Percentiles rank a stretch among this genome's conserved stretches.
Conservation (phyloP, 2,888 invertebrate genomes). For the Pachymerium ferrugineum region DNA sequence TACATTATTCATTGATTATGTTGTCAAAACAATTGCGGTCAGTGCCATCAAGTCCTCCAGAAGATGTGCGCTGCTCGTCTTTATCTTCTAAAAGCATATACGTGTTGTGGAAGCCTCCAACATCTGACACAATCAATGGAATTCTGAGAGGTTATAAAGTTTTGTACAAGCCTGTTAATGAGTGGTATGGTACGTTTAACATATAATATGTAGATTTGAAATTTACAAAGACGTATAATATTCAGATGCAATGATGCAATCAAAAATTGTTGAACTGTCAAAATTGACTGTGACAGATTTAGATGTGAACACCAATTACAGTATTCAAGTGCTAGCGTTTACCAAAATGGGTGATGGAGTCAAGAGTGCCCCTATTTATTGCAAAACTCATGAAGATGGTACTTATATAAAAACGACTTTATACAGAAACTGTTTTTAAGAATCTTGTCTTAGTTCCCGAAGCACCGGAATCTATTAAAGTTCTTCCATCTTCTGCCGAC, state of each 20-base stretch:
- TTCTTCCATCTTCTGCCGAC: conserved; percentile 70
- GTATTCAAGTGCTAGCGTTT: conserved; percentile 74
- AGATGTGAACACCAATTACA: conserved; percentile 80
- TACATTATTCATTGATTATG: background rate
- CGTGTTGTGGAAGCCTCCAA: conserved; percentile 7
- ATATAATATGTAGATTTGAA: background rate
- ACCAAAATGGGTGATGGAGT: conserved; percentile 80
- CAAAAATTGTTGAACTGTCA: background rate
- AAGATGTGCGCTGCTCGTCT: conserved; percentile 11
- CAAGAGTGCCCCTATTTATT: conserved; percentile 67
- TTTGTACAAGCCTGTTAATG: conserved; percentile 11
- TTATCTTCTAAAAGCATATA: conserved; percentile 23
- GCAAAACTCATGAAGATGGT: conserved; percentile 81
- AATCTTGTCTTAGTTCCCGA: conserved; percentile 63
- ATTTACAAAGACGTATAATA: background rate
- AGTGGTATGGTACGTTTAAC: conserved; percentile 29
- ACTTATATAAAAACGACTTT: background rate
- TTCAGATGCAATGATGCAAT: conserved; percentile 28
- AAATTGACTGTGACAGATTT: conserved; percentile 45
- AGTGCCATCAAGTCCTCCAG: conserved; percentile 28
- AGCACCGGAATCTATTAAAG: conserved; percentile 78
- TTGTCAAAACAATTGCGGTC: background rate
- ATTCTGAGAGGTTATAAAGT: conserved; percentile 28
- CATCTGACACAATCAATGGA: conserved; percentile 26
- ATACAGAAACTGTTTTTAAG: too few species aligned